Conservation (phyloP, 1,140 invertebrate genomes). For the Physella acuta region DNA sequence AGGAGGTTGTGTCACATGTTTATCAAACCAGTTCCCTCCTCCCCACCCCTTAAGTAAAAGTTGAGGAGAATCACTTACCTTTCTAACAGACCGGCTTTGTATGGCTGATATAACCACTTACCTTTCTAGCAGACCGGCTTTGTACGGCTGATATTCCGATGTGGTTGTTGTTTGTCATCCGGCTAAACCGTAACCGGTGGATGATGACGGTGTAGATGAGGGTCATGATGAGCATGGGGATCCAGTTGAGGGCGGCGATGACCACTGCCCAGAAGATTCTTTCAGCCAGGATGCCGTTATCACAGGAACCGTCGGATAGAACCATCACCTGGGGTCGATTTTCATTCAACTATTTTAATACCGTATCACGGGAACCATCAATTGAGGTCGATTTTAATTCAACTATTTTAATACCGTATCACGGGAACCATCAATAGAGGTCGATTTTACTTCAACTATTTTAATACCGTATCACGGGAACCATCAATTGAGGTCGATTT, state of each 20-base stretch:
- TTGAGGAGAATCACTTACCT: slow-evolving; percentile 29
- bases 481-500: too few relatives aligned
- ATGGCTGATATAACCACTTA: slow-evolving; percentile 34
- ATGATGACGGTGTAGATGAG: slow-evolving; percentile 61
- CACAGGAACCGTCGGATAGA: slow-evolving; percentile 34
- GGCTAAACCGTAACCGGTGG: slow-evolving; percentile 45
- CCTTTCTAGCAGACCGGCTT: slow-evolving; percentile 45
- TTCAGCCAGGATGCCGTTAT: slow-evolving; percentile 38
- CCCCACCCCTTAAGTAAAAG: too few relatives aligned
- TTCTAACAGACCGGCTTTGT: slow-evolving; percentile 43
- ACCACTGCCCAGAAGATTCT: slow-evolving; percentile 60
- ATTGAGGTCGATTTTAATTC: too few relatives aligned
- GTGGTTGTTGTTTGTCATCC: slow-evolving; percentile 37
- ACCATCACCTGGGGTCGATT: slow-evolving; percentile 17
- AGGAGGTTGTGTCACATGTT: too few relatives aligned
- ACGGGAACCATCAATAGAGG: too few relatives aligned
- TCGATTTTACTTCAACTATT: too few relatives aligned
- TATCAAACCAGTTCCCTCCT: too few relatives aligned
- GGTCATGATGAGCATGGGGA: slow-evolving; percentile 61
- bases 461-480: too few relatives aligned
- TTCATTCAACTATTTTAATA: too few relatives aligned
- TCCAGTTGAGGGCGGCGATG: slow-evolving; percentile 60
- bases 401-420: too few relatives aligned
- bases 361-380: too few relatives aligned
- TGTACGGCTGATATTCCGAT: slow-evolving; percentile 40